Evolutionary conservation across 2,888 invertebrate species (phyloP), one percentile per base, ranked within the genome.

Genomic region (Eledona agricola): DNA sequence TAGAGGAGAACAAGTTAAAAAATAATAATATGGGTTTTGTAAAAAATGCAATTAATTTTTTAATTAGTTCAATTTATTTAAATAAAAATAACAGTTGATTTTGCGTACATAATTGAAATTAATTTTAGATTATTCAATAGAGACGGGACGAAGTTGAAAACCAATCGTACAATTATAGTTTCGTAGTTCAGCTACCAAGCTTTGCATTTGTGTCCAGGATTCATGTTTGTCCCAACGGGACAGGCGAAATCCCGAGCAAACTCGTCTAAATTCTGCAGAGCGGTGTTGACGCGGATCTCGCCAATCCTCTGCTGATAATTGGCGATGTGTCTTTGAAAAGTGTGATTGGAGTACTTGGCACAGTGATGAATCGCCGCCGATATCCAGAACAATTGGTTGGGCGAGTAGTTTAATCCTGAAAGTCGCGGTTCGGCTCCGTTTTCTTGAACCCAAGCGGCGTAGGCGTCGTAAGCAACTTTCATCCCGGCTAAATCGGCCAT

Each of bases 401-500:
- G 85, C 0, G 83, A 79, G 69, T 83, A 89, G 34, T 74, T 72
- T 1, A 93, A 77, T 1, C 90, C 92, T 0, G 93, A 92, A 17
- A 93, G 60, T 19, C 63, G 58, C 4, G 70, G 78, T 43, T 82
- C 81, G 0, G 77, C 75, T 65, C 67, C 70, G 49, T 90, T 83
- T 12, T 84, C 79, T 7, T 81, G 77, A 0, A 81, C 83, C 89
- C 89, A 91, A 4, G 83, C 81, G 38, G 83, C 79, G 75, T 93
- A 93, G 0, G 93, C 90, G 61, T 85, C 81, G 75, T 94, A 96
- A 0, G 95, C 90, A 69, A 91, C 88, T 74, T 93, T 94, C 60
- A 93, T 85, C 0, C 95, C 95, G 1, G 93, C 93, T 70, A 94
- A 92, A 72, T 95, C 93, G 0, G 95, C 94, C 51, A 95, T 91